Conservation (phyloP, 2,797 vertebrate species). For the Holocentrus rufus region DNA sequence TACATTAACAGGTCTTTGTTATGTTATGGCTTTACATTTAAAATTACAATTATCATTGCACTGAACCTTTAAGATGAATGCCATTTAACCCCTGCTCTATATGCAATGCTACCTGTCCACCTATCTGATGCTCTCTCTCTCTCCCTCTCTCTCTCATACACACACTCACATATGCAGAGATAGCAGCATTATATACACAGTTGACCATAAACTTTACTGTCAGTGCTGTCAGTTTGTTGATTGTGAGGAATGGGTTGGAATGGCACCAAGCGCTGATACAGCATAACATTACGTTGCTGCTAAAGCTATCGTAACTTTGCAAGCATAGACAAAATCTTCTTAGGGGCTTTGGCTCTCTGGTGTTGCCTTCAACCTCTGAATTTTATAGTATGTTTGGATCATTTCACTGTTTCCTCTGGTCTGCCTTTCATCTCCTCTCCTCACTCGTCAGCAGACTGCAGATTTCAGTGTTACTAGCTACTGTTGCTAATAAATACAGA, state of each 20-base stretch:
- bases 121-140: constrained; percentile 33
- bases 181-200: not conserved
- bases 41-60: too few relatives aligned
- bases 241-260: constrained; percentile 33
- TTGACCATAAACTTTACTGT: constrained; percentile 23
- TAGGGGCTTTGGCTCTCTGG: constrained; percentile 55
- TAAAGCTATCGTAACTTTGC: constrained; percentile 13
- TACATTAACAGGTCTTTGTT: too few relatives aligned
- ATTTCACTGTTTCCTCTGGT: constrained; percentile 54
- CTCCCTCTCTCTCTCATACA: not conserved
- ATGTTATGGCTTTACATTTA: too few relatives aligned
- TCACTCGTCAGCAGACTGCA: constrained; percentile 62
- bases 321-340: constrained; percentile 38
- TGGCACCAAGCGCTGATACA: not conserved
- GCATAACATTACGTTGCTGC: constrained; percentile 25
- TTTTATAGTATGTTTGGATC: constrained; percentile 64
- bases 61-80: too few relatives aligned
- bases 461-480: constrained; percentile 74
- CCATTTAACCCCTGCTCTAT: too few relatives aligned
- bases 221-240: not conserved
- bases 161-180: not conserved
- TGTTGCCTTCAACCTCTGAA: constrained; percentile 66
- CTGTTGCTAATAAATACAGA: constrained; percentile 81
- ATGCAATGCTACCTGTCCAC: constrained; percentile 32
- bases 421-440: constrained; percentile 64